phyloP scores from a whole-genome alignment of 2,797 vertebrate species.

The Picus viridis region DNA sequence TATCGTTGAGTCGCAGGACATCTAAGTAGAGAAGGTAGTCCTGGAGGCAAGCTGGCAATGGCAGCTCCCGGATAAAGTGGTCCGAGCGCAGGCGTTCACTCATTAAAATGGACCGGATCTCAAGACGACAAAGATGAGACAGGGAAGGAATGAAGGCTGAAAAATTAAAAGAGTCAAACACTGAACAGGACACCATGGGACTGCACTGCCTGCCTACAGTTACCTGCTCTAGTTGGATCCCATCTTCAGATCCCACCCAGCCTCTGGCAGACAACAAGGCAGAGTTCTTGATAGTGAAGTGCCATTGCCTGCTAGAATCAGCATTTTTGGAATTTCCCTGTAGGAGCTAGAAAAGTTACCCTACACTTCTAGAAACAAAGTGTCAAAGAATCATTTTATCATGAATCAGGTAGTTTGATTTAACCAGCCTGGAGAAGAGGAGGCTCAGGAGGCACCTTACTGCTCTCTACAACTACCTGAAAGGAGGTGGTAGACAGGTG shows the following conservation, averaged over 20 bases:
- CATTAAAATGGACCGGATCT: constrained; percentile 75
- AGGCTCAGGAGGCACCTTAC: too few relatives aligned
- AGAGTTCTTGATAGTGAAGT: neutral
- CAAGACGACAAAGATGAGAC: constrained; percentile 82
- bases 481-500: too few relatives aligned
- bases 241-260: too few relatives aligned
- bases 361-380: neutral
- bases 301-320: neutral
- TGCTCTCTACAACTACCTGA: too few relatives aligned
- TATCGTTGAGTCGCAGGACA: constrained; percentile 46
- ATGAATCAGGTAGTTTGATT: neutral
- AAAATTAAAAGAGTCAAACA: neutral
- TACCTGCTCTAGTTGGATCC: neutral
- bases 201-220: rapidly evolving
- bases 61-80: constrained; percentile 67
- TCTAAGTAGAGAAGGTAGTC: constrained; percentile 80
- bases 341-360: neutral
- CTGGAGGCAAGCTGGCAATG: constrained; percentile 78
- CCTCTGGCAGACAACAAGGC: neutral
- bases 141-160: constrained; percentile 77
- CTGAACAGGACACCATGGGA: neutral
- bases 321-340: neutral
- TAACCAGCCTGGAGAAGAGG: neutral
- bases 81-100: constrained; percentile 60
- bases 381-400: neutral